Percentiles rank a stretch among this genome's conserved stretches.
Evolutionary conservation across 2,888 invertebrate genomes (phyloP).

Genomic region (Allophyes oxyacanthae): DNA sequence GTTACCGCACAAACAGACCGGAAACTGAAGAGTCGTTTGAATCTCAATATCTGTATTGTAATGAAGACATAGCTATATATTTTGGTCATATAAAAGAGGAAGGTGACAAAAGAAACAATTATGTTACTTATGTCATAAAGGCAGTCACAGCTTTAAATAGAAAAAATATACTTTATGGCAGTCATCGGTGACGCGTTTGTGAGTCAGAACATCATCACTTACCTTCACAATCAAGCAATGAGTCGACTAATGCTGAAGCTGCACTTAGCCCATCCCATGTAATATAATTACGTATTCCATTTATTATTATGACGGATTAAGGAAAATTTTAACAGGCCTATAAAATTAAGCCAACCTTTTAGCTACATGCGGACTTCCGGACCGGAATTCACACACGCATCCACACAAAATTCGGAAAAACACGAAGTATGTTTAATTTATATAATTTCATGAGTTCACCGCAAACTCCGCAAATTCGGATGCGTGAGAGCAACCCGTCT

Average conservation of each 20-base stretch:
- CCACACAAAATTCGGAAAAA: too few relatives aligned
- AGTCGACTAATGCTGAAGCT: conserved; percentile 25
- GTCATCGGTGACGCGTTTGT: conserved; percentile 24
- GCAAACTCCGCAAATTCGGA: too few relatives aligned
- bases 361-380: conserved; percentile 1
- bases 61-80: too few relatives aligned
- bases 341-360: background rate
- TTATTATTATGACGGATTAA: background rate
- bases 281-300: background rate
- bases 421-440: background rate
- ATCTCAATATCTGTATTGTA: background rate
- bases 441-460: too few relatives aligned
- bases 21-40: background rate
- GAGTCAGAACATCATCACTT: conserved; percentile 35
- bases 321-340: conserved; percentile 1
- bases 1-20: background rate
- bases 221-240: conserved; percentile 7
- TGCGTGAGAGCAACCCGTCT: too few relatives aligned
- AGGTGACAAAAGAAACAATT: conserved; percentile 2
- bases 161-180: background rate
- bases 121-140: background rate
- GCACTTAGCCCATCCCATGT: background rate
- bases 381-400: too few relatives aligned
- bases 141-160: conserved; percentile 17
- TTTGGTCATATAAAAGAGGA: background rate